Conservation (phyloP, 2,888 invertebrate species). For the Drosophila paracracens region DNA sequence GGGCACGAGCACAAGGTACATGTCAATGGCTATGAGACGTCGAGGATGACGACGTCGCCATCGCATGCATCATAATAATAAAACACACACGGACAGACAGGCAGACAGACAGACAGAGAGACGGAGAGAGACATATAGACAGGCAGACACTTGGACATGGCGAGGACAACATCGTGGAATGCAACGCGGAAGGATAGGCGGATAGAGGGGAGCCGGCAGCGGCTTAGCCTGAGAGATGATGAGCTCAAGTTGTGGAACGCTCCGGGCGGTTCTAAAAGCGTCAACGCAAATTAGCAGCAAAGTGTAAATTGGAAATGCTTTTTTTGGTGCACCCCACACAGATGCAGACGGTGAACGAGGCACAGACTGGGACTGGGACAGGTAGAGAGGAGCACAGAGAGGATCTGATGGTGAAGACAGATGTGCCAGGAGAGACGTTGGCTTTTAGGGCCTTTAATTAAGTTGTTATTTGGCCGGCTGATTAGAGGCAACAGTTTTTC, state of each 20-base stretch:
- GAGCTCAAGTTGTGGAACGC: conserved; percentile 58
- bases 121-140: conserved; percentile 29
- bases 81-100: conserved; percentile 61
- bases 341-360: conserved; percentile 12
- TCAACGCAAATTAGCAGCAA: conserved; percentile 80
- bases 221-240: conserved; percentile 36
- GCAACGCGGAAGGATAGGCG: conserved; percentile 52
- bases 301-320: conserved; percentile 81
- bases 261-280: conserved; percentile 78
- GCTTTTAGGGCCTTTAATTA: conserved; percentile 74
- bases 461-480: conserved; percentile 75
- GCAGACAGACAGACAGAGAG: conserved; percentile 26
- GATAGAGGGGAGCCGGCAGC: neutral
- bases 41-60: conserved; percentile 59
- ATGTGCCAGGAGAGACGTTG: conserved; percentile 32
- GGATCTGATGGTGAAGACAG: conserved; percentile 6
- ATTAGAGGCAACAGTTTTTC: conserved; percentile 72
- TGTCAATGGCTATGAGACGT: conserved; percentile 74
- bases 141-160: conserved; percentile 70
- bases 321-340: conserved; percentile 77
- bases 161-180: conserved; percentile 72
- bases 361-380: conserved; percentile 30
- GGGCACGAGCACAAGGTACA: conserved; percentile 67
- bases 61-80: conserved; percentile 80
- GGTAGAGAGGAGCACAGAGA: neutral